Base-by-base conservation (phyloP, 2,888 invertebrate genomes). In the Cacoxenus indagator region DNA sequence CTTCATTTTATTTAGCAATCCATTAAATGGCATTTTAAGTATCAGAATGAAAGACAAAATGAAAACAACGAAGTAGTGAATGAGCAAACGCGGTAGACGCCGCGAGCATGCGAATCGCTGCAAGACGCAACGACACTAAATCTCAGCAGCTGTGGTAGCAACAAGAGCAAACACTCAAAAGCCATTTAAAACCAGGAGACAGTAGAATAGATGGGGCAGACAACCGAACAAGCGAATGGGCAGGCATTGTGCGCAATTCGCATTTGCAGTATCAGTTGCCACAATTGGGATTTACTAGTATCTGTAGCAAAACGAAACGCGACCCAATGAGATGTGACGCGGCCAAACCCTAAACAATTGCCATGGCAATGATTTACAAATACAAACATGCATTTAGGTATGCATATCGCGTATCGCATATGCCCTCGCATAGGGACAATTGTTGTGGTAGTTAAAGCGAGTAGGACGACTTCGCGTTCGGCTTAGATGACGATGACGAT, bases 131-230 rank as follows among this genome's bases (percentile, higher is more conserved):
- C 19, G 61, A 19, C 37, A 31, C 37, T 22, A 61, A 61, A 43
- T 22, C 61, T 19, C 31, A 19, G 17, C 17, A 19, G 48, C 19
- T 17, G 17, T 8, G 8, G 17, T 2, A 17, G 17, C 51, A 51
- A 51, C 17, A 51, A 51, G 19, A 51, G 22, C 22, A 51, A 19
- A 51, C 51, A 76, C 83, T 80, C 75, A 76, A 79, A 83, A 83
- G 82, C 79, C 82, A 79, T 83, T 83, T 83, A 74, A 78, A 70
- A 72, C n/a, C n/a, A n/a, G n/a, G n/a, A n/a, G n/a, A n/a, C n/a
- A n/a, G n/a, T n/a, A n/a, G n/a, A n/a, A n/a, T n/a, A n/a, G n/a
- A n/a, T n/a, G n/a, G n/a, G n/a, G n/a, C n/a, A n/a, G n/a, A n/a
- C n/a, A n/a, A n/a, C n/a, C n/a, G n/a, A n/a, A 71, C 68, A 70